A percentile compares a stretch with the other conserved stretches of the same genome.
phyloP scores from a whole-genome alignment of 1,140 invertebrate genomes.

The Aleiodes sp. region DNA sequence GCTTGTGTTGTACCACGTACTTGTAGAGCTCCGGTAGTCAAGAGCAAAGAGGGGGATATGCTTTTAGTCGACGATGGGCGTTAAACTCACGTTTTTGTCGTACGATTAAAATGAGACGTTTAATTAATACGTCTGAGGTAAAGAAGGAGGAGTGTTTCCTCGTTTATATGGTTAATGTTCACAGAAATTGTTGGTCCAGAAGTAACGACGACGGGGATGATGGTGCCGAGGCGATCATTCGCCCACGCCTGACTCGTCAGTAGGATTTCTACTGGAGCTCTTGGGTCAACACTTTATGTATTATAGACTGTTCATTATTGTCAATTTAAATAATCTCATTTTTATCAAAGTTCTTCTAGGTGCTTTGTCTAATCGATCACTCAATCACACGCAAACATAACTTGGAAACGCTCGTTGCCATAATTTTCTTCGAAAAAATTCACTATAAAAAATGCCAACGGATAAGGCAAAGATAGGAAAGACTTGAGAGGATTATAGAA shows the following conservation, averaged over 20 bases:
- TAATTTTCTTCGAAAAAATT: no score
- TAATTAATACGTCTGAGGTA: conserved; percentile 66
- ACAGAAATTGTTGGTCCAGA: neutral
- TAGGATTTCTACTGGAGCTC: neutral
- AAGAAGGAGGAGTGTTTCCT: conserved; percentile 42
- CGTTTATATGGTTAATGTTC: conserved; percentile 39
- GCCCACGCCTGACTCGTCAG: conserved; percentile 4
- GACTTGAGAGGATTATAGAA: no score
- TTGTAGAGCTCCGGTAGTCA: neutral
- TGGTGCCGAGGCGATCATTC: conserved; percentile 8
- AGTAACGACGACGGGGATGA: neutral
- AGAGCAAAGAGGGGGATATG: conserved; percentile 44
- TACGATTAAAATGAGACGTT: conserved; percentile 65
- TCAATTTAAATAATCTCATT: no score
- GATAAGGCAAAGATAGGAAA: no score
- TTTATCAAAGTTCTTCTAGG: no score
- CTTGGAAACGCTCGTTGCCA: no score
- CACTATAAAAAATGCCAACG: no score
- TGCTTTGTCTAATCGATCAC: no score
- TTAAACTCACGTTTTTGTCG: conserved; percentile 55
- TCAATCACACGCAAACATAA: no score
- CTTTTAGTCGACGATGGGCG: conserved; percentile 62
- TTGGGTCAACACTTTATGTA: neutral
- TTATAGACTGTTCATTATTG: neutral
- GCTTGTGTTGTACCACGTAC: neutral